Base-by-base conservation (phyloP, 2,113 vertebrate genomes). In the Rattus norvegicus region DNA sequence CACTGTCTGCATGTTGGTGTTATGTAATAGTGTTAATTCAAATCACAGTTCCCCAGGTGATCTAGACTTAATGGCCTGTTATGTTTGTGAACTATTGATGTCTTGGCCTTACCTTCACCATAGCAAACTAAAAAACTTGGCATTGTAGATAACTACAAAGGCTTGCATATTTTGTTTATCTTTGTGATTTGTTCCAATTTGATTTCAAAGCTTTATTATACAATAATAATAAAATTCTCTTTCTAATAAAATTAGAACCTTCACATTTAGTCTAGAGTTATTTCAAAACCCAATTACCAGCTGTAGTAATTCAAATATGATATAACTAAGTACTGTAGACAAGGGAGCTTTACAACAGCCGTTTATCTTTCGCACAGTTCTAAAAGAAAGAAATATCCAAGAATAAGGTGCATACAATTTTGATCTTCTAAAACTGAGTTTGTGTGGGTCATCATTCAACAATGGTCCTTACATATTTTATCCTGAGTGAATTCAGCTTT, bases 181-280 rank as follows among this genome's bases (percentile, higher is more conserved):
- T 73, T 91, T 88, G 70, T 75, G 47, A 88, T 89, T 77, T 94
- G 5, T 61, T 95, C 52, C 26, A 84, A 39, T 77, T 14, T 84
- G 54, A 91, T 92, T 92, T 14, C 2, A 54, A 43, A 77, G 36
- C 43, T 67, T 92, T 61, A 43, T 49, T 33, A 69, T 36, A 69
- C 49, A 86, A 69, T 47, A 52, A 39, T 43, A 63, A 69, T 65
- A 65, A 28, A 49, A 36, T 77, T n/a, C 4, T 28, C 1, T 92
- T 56, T 79, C 26, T 54, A 88, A 84, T 91, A 88, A 90, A 77
- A 70, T 89, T 8, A 86, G 4, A 24, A 54, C n/a, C 24, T 92
- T 86, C 7, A 88, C 1, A 43, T 90, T 93, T 69, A 88, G 14
- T 2, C 2, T 88, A 7, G 13, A 52, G 92, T 88, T 61, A 72